Conservation (phyloP, 1,140 invertebrate species). For the Drosophila repleta region DNA sequence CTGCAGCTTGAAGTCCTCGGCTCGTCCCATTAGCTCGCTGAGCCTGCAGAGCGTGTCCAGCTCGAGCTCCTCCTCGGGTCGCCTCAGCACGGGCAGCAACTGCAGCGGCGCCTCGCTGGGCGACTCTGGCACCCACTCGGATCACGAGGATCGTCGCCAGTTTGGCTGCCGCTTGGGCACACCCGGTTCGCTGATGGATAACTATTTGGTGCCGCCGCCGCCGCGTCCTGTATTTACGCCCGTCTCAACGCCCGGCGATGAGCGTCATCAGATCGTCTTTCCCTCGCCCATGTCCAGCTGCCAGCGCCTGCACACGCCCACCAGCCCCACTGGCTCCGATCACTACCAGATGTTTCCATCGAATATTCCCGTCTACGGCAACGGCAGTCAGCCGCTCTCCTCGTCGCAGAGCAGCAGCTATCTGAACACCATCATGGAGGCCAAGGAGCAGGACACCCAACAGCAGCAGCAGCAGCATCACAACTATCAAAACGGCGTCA, state of each 20-base stretch:
- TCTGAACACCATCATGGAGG: constrained; percentile 79
- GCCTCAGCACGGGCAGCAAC: constrained; percentile 90
- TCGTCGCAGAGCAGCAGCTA: constrained; percentile 70
- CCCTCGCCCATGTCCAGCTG: constrained; percentile 76
- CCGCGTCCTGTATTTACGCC: constrained; percentile 84
- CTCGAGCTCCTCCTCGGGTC: constrained; percentile 89
- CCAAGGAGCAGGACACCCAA: constrained; percentile 70
- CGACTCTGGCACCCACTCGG: constrained; percentile 93
- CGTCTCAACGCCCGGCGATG: constrained; percentile 77
- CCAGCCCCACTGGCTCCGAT: constrained; percentile 74
- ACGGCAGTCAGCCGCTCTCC: constrained; percentile 61
- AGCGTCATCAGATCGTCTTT: constrained; percentile 75
- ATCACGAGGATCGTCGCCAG: constrained; percentile 89
- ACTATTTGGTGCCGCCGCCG: constrained; percentile 86
- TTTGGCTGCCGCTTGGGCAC: constrained; percentile 85
- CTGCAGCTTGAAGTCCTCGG: constrained; percentile 82
- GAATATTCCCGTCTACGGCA: constrained; percentile 81
- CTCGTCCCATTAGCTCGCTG: constrained; percentile 89
- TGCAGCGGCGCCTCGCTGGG: constrained; percentile 91
- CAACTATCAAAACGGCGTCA: constrained; percentile 76
- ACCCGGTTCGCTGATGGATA: constrained; percentile 84
- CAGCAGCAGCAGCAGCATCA: constrained; percentile 62
- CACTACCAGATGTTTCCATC: constrained; percentile 83
- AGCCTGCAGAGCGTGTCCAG: constrained; percentile 89
- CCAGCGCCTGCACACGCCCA: constrained; percentile 73